Base-by-base conservation (phyloP, 2,888 invertebrate species). In the Cephus pygmeus region DNA sequence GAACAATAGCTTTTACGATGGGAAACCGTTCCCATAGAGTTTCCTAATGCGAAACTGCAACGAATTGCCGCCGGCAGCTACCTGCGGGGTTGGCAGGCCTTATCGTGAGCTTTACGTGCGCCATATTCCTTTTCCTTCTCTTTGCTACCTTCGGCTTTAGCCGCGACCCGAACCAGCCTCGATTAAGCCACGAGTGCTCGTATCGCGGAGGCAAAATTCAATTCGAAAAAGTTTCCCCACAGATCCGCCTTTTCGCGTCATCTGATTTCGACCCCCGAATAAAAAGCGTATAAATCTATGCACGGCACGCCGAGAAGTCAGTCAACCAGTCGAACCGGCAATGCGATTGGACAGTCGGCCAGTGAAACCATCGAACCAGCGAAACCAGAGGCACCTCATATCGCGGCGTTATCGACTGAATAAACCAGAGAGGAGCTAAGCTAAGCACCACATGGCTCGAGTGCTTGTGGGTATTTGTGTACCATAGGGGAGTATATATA, bases 381-480 rank as follows among this genome's bases (percentile, higher is more conserved):
- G 23, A 56, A 56, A 56, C 83, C 79, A 79, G 81, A 84, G 81
- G 81, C 81, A 81, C 83, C 85, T 89, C 89, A 87, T 89, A 90
- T 89, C 87, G 85, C 79, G 83, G 83, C 84, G 86, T 88, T 89
- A 90, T 89, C 88, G 89, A 88, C 85, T 87, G 89, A 85, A 89
- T 90, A 89, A 90, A 88, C 88, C 89, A 85, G 85, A 87, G 83
- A 82, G 84, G 30, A 31, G 68, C 56, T 56, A 77, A 79, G 76
- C 78, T 79, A 78, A 82, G 82, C 85, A 85, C 88, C 89, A 88
- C 87, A 87, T 89, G 87, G 87, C 86, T 85, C 81, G 73, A 76
- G 56, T 23, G 56, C 9, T 56, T 23, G 23, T 56, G 56, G 56
- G 56, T 56, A 56, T 56, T 23, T 23, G 56, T 56, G 23, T 56